phyloP scores from a whole-genome alignment of 1,140 invertebrate species.

The Colletes latitarsis region DNA sequence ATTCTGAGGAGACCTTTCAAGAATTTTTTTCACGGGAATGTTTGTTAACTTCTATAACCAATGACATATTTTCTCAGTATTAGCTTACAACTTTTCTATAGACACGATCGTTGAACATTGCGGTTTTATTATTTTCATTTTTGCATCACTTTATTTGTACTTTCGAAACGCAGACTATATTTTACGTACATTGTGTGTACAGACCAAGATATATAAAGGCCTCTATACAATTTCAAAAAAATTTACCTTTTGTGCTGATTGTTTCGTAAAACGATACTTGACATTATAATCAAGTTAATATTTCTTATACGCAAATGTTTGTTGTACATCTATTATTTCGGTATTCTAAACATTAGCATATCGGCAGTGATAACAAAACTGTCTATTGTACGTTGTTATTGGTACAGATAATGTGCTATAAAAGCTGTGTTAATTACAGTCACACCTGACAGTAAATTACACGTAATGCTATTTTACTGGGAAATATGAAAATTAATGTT shows the following conservation, averaged over 20 bases:
- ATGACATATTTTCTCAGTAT: constrained; percentile 34
- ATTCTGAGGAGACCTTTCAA: neutral
- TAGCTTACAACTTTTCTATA: constrained; percentile 12
- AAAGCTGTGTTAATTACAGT: constrained; percentile 33
- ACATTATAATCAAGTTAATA: constrained; percentile 9
- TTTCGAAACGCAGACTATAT: constrained; percentile 3
- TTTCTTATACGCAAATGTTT: neutral
- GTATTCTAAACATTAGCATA: constrained; percentile 8
- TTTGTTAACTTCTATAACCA: constrained; percentile 27
- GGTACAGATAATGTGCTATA: constrained; percentile 33
- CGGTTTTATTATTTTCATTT: constrained; percentile 2
- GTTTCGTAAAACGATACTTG: neutral
- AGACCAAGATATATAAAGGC: neutral
- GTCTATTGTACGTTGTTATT: constrained; percentile 22
- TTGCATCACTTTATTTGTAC: neutral
- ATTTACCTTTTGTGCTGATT: neutral
- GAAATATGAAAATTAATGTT: constrained; percentile 57
- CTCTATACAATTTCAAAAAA: neutral
- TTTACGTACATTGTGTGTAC: constrained; percentile 35
- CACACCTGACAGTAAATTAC: constrained; percentile 19
- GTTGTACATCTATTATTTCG: neutral
- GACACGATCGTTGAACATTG: neutral
- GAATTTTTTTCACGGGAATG: constrained; percentile 8
- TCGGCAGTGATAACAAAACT: neutral
- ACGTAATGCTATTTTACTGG: constrained; percentile 32